Percentiles rank a stretch among this genome's conserved stretches.
phyloP scores from a whole-genome alignment of 2,113 vertebrate genomes.

The Pontoporia blainvillei region DNA sequence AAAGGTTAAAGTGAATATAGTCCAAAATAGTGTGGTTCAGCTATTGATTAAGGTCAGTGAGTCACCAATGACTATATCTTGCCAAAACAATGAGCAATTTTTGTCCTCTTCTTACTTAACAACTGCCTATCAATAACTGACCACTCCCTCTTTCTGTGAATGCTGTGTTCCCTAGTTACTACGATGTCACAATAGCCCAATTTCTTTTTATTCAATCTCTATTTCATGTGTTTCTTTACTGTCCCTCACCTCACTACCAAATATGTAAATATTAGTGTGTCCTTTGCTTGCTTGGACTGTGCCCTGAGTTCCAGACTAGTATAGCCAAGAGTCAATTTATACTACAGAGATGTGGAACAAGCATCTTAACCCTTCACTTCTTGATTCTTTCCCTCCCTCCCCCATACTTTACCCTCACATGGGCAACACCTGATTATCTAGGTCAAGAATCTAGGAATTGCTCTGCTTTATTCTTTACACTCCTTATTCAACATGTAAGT shows the following conservation, averaged over 20 bases:
- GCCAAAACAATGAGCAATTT: background rate
- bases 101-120: background rate
- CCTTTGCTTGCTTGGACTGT: background rate
- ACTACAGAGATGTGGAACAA: background rate
- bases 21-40: background rate
- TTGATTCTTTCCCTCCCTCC: background rate
- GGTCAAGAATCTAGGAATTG: background rate
- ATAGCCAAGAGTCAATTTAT: background rate
- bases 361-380: background rate
- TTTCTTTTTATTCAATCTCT: background rate
- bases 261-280: background rate
- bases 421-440: background rate
- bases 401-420: background rate
- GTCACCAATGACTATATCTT: background rate
- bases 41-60: background rate
- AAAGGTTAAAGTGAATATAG: background rate
- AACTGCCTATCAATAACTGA: background rate
- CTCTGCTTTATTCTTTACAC: background rate
- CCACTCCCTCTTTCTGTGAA: background rate
- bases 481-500: background rate
- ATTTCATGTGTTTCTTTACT: background rate
- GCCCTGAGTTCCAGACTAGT: background rate
- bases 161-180: background rate
- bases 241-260: background rate
- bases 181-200: accelerated